phyloP scores from a whole-genome alignment of 2,888 invertebrate genomes.

The Amphipyra berbera region DNA sequence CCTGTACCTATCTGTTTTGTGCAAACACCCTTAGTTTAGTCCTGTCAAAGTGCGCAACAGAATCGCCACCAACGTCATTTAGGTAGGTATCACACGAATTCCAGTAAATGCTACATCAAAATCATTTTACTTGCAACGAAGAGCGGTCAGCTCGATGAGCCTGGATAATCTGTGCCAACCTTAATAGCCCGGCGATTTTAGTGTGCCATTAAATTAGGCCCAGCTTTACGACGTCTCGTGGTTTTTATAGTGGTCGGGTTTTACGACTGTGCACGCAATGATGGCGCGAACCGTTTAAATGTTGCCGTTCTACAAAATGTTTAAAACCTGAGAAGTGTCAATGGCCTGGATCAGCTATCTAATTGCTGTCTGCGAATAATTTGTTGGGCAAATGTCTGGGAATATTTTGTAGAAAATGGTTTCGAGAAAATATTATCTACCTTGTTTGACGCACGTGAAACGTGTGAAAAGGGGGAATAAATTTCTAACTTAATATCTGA shows the following conservation, averaged over 20 bases:
- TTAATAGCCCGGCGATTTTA: slow-evolving; percentile 45
- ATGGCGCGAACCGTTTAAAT: slow-evolving; percentile 41
- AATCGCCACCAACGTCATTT: too few species aligned
- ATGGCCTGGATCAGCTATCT: slow-evolving; percentile 12
- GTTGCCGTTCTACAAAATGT: slow-evolving; percentile 39
- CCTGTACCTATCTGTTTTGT: too few species aligned
- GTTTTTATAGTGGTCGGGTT: slow-evolving; percentile 57
- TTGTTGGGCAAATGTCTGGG: neutral
- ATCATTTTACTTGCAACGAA: slow-evolving; percentile 2
- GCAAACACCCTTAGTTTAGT: too few species aligned
- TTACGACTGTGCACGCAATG: slow-evolving; percentile 46
- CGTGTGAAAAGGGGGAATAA: too few species aligned
- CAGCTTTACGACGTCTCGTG: slow-evolving; percentile 53
- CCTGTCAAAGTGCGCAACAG: too few species aligned
- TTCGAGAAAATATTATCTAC: neutral
- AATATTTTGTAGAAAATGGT: neutral
- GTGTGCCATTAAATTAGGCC: slow-evolving; percentile 54
- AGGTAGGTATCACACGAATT: too few species aligned
- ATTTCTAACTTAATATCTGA: too few species aligned
- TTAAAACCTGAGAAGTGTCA: slow-evolving; percentile 35
- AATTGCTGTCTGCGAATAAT: slow-evolving; percentile 4
- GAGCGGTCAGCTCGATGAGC: slow-evolving; percentile 8
- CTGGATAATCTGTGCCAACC: slow-evolving; percentile 34
- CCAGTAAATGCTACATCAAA: neutral
- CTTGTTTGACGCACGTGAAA: neutral